A percentile compares a stretch with the other conserved stretches of the same genome.
phyloP scores from a whole-genome alignment of 1,140 invertebrate species.

The Platorchestia sp. region DNA sequence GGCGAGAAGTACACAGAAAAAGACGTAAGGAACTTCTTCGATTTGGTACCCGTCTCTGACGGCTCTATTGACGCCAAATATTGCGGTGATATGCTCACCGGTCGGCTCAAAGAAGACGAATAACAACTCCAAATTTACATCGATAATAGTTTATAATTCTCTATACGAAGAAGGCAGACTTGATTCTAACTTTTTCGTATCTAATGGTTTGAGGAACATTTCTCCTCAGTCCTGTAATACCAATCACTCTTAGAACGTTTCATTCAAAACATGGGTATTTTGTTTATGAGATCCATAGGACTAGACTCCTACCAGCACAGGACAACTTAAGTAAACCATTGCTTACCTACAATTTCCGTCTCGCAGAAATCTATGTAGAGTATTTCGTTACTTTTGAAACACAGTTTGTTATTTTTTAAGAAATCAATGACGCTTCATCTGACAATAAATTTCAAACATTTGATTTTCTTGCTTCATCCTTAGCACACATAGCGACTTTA shows the following conservation, averaged over 20 bases:
- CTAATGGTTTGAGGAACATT: not conserved
- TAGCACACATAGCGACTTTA: not conserved
- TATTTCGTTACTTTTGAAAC: not conserved
- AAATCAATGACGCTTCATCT: not conserved
- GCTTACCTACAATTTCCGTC: not conserved
- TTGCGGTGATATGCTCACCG: slow-evolving; percentile 89
- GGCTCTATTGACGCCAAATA: slow-evolving; percentile 92
- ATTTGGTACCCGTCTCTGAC: slow-evolving; percentile 94
- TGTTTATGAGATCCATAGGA: not conserved
- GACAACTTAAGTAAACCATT: not conserved
- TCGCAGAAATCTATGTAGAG: not conserved
- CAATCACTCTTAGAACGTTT: not conserved
- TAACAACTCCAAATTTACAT: not conserved
- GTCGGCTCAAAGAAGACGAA: slow-evolving; percentile 71
- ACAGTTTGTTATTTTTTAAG: not conserved
- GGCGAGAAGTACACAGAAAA: slow-evolving; percentile 95
- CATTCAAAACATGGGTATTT: too few relatives aligned
- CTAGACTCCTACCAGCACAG: not conserved
- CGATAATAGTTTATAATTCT: not conserved
- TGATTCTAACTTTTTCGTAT: not conserved
- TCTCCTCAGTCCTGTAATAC: not conserved
- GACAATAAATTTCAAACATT: not conserved
- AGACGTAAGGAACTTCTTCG: slow-evolving; percentile 94
- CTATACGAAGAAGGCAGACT: not conserved
- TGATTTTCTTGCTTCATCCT: not conserved